Percentiles rank a stretch among this genome's conserved stretches.
phyloP scores from a whole-genome alignment of 1,140 invertebrate species.

The Wasmannia auropunctata region DNA sequence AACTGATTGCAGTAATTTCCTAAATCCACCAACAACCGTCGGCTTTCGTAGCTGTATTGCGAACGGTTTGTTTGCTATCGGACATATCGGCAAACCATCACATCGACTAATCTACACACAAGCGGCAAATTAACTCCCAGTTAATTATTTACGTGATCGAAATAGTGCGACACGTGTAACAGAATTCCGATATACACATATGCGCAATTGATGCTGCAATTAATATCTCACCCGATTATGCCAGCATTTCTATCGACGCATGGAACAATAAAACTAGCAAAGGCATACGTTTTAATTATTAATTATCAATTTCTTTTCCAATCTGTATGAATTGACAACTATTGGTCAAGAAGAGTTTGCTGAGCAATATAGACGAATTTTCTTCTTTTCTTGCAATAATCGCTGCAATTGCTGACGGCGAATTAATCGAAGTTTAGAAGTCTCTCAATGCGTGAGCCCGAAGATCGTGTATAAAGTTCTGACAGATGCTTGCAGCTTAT shows the following conservation, averaged over 20 bases:
- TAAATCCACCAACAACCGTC: slow-evolving; percentile 32
- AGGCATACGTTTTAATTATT: background rate
- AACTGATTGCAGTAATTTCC: slow-evolving; percentile 49
- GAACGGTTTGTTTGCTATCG: slow-evolving; percentile 40
- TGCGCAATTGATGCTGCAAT: background rate
- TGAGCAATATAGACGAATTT: background rate
- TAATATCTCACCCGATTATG: slow-evolving; percentile 6
- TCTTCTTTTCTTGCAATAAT: background rate
- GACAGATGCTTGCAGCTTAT: background rate
- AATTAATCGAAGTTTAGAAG: slow-evolving; percentile 6
- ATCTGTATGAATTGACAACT: background rate
- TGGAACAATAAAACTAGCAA: slow-evolving; percentile 4
- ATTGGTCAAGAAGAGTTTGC: background rate
- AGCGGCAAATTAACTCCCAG: slow-evolving; percentile 31
- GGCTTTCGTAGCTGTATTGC: slow-evolving; percentile 29
- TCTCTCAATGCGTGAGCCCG: background rate
- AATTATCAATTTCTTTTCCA: slow-evolving; percentile 5
- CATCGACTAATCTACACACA: slow-evolving; percentile 21
- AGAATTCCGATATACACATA: slow-evolving; percentile 14
- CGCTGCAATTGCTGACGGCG: background rate
- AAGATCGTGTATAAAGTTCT: background rate
- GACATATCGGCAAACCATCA: slow-evolving; percentile 18
- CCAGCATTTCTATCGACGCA: background rate
- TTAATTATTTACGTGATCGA: slow-evolving; percentile 56
- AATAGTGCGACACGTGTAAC: background rate